phyloP scores from a whole-genome alignment of 2,113 vertebrate genomes.

The Scalopus aquaticus region DNA sequence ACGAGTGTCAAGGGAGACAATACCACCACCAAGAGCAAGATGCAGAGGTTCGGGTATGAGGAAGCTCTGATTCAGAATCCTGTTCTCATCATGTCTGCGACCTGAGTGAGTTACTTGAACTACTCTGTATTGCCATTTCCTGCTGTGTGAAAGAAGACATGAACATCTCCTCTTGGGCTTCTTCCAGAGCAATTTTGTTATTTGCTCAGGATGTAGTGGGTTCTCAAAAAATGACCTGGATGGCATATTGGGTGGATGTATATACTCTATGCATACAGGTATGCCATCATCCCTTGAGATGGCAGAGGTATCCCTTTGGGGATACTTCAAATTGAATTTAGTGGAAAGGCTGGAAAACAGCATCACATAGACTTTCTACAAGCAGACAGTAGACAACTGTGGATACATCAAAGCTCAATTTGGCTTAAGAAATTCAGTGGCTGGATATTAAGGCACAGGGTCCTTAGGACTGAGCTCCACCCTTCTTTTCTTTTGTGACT shows the following conservation, averaged over 20 bases:
- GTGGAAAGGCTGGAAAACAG: background rate
- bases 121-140: background rate
- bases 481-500: background rate
- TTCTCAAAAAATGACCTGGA: background rate
- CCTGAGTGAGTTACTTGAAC: background rate
- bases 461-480: background rate
- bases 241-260: background rate
- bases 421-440: background rate
- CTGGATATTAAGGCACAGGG: background rate
- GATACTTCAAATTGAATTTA: background rate
- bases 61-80: background rate
- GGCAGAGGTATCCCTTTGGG: background rate
- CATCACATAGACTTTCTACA: fast-evolving
- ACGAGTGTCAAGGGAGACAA: no score
- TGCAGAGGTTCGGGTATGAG: background rate
- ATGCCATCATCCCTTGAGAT: background rate
- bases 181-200: background rate
- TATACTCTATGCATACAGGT: background rate
- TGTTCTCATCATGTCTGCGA: background rate
- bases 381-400: background rate
- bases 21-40: background rate
- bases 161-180: background rate
- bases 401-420: background rate
- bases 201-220: background rate
- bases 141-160: background rate